A percentile compares a stretch with the other conserved stretches of the same genome.
Evolutionary conservation across 1,140 invertebrate species (phyloP).

Genomic region (Scaptomyza montana): DNA sequence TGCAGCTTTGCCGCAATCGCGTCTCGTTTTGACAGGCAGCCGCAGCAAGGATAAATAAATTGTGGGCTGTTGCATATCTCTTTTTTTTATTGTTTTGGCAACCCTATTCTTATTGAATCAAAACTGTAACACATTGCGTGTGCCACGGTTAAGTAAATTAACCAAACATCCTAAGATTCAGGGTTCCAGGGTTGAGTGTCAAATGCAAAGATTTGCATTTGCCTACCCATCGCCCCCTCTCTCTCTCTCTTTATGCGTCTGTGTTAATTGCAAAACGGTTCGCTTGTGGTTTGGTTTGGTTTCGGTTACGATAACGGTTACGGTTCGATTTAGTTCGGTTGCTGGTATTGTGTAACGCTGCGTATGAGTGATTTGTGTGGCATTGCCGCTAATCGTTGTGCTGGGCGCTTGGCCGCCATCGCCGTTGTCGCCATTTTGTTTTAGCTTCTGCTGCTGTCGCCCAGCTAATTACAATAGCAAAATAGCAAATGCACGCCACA

Average conservation of each 20-base stretch:
- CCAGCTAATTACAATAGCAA: slow-evolving; percentile 74
- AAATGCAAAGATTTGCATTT: not conserved
- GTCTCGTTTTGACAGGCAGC: slow-evolving; percentile 3
- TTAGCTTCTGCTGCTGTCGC: slow-evolving; percentile 38
- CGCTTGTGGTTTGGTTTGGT: not conserved
- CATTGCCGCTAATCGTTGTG: slow-evolving; percentile 16
- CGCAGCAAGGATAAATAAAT: not conserved
- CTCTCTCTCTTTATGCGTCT: too few relatives aligned
- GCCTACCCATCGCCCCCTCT: too few relatives aligned
- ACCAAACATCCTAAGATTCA: slow-evolving; percentile 2
- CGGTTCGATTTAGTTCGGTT: not conserved
- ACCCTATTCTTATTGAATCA: not conserved
- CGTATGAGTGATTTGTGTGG: slow-evolving; percentile 69
- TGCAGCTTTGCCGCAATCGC: not conserved
- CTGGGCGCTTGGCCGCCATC: slow-evolving; percentile 29
- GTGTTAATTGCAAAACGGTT: not conserved
- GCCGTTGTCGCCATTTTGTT: slow-evolving; percentile 66
- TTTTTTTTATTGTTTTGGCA: slow-evolving; percentile 4
- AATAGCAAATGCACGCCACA: slow-evolving; percentile 51
- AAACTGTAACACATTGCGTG: not conserved
- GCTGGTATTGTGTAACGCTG: slow-evolving; percentile 27
- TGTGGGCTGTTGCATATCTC: not conserved
- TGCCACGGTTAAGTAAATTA: not conserved
- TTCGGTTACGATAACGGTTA: not conserved
- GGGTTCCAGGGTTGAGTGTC: not conserved